A percentile compares a stretch with the other conserved stretches of the same genome.
Evolutionary conservation across 1,140 invertebrate species (phyloP).

Genomic region (Calliphora vicina): DNA sequence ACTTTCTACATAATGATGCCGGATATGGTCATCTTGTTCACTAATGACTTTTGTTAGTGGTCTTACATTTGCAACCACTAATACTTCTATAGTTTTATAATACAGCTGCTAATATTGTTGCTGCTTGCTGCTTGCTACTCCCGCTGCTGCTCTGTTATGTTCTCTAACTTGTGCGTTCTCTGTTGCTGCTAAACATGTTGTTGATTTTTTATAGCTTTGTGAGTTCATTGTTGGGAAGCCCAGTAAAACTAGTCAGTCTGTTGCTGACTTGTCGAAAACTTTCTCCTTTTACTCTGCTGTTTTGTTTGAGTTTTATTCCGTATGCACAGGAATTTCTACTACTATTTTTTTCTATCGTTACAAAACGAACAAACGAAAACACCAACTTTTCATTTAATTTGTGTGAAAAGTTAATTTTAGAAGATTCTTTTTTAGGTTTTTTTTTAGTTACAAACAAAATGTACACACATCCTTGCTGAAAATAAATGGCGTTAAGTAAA

Average conservation of each 20-base stretch:
- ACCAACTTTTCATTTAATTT: neutral
- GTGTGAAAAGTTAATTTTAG: slow-evolving; percentile 16
- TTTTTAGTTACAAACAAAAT: too few relatives aligned
- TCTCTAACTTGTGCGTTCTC: neutral
- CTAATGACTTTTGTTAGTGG: slow-evolving; percentile 33
- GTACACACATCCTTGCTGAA: too few relatives aligned
- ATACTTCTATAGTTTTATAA: slow-evolving; percentile 6
- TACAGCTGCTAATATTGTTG: neutral
- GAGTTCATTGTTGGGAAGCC: neutral
- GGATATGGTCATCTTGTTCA: slow-evolving; percentile 33
- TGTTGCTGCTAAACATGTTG: neutral
- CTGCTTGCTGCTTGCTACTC: neutral
- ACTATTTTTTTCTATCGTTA: neutral
- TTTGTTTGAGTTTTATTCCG: neutral
- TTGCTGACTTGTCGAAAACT: slow-evolving; percentile 13
- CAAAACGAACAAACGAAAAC: neutral
- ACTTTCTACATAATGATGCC: slow-evolving; percentile 29
- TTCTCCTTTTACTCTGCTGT: neutral
- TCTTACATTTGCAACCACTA: slow-evolving; percentile 15
- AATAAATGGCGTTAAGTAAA: neutral
- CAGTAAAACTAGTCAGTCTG: neutral
- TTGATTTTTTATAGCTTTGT: neutral
- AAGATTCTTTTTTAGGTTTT: neutral
- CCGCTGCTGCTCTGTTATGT: neutral
- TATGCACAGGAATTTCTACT: neutral